A percentile compares a stretch with the other conserved stretches of the same genome.
Conservation (phyloP, 1,140 invertebrate genomes). For the Epicauta chinensis region DNA sequence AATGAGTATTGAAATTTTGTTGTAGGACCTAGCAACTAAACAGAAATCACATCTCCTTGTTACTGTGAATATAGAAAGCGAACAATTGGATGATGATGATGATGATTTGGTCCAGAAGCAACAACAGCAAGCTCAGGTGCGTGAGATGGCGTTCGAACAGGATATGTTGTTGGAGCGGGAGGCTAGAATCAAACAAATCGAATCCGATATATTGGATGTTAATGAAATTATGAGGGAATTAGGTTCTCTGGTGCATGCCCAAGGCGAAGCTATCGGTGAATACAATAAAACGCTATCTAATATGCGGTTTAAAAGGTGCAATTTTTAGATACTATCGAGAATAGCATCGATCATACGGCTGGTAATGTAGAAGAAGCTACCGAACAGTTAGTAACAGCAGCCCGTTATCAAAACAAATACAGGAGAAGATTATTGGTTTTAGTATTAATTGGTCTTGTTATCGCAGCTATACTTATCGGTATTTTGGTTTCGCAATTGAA, state of each 20-base stretch:
- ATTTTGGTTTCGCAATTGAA: conserved; percentile 53
- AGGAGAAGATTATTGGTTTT: conserved; percentile 65
- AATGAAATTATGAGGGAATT: conserved; percentile 89
- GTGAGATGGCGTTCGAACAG: conserved; percentile 67
- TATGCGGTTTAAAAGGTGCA: not conserved
- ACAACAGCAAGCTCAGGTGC: conserved; percentile 49
- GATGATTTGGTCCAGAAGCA: conserved; percentile 48
- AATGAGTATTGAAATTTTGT: no score
- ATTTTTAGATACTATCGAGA: conserved; percentile 77
- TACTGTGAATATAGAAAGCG: conserved; percentile 36
- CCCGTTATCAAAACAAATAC: conserved; percentile 65
- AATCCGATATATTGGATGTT: conserved; percentile 82
- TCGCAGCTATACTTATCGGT: conserved; percentile 59
- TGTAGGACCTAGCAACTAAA: conserved; percentile 64
- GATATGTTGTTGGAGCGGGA: conserved; percentile 68
- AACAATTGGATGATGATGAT: conserved; percentile 43
- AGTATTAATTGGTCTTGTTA: conserved; percentile 54
- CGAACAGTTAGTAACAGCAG: conserved; percentile 70
- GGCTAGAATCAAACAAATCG: conserved; percentile 65
- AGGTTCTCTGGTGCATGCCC: conserved; percentile 71
- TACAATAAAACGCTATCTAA: conserved; percentile 5
- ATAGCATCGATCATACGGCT: conserved; percentile 72
- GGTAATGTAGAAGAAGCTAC: conserved; percentile 71
- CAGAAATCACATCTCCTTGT: conserved; percentile 67
- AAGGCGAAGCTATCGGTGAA: conserved; percentile 78